Percentiles rank a stretch among this genome's conserved stretches.
These are phyloP conservation scores for Enteromius thamalakanensis DNA, from an alignment of 2,797 vertebrate genomes.

Conservation along the genomic window DNA sequence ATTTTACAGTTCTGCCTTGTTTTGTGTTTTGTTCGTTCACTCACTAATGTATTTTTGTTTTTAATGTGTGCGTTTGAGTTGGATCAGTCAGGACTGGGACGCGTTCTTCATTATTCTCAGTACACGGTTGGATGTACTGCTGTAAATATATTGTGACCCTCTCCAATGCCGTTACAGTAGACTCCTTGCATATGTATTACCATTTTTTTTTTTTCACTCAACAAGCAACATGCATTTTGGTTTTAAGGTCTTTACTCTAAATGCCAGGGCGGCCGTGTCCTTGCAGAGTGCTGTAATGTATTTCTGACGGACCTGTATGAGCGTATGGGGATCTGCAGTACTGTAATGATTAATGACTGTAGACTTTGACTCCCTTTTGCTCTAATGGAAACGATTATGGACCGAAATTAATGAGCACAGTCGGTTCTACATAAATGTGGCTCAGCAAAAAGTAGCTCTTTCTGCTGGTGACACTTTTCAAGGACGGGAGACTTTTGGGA, in stretches of 20 bases:
- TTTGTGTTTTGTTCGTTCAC: conserved; percentile 63
- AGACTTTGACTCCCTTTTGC: conserved; percentile 34
- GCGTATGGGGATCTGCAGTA: conserved; percentile 34
- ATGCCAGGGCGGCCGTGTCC: conserved; percentile 11
- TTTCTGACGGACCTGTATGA: conserved; percentile 27
- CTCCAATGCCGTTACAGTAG: conserved; percentile 66
- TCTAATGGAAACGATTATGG: conserved; percentile 45
- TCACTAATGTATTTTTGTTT: conserved; percentile 68
- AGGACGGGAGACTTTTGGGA: conserved; percentile 26
- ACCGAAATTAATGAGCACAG: conserved; percentile 53
- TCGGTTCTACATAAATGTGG: conserved; percentile 30
- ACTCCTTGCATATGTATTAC: conserved; percentile 69
- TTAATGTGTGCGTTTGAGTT: conserved; percentile 58
- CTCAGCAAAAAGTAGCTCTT: conserved; percentile 41
- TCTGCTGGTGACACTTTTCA: conserved; percentile 34
- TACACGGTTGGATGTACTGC: conserved; percentile 68
- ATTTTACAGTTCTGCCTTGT: conserved; percentile 63
- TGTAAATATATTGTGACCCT: conserved; percentile 74
- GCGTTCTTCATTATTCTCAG: conserved; percentile 59
- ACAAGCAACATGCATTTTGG: conserved; percentile 35
- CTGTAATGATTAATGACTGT: conserved; percentile 53
- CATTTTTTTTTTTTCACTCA: conserved; percentile 38
- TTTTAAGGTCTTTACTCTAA: conserved; percentile 28
- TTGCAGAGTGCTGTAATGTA: conserved; percentile 19
- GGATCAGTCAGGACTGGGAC: conserved; percentile 40